These are phyloP conservation scores for Coptodon bakossiorum DNA, from an alignment of 2,113 vertebrate genomes.

Conservation along the genomic window DNA sequence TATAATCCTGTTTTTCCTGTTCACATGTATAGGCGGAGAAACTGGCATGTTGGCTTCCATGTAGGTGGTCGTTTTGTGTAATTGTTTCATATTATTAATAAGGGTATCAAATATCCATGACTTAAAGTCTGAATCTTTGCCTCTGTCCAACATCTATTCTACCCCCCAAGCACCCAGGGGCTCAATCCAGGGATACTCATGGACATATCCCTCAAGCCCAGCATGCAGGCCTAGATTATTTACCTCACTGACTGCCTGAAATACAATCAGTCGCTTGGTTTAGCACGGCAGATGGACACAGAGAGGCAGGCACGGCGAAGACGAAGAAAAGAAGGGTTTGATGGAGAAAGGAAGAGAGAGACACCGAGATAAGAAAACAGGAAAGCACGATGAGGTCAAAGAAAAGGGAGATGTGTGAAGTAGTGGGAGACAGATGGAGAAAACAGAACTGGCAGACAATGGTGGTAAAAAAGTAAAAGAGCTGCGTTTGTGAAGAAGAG, in stretches of 20 bases:
- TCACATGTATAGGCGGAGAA: neutral
- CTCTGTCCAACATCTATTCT: neutral
- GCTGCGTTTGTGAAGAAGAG: neutral
- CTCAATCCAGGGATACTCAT: neutral
- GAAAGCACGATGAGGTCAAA: conserved; percentile 13
- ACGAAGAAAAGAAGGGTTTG: neutral
- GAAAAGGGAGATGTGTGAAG: conserved; percentile 1
- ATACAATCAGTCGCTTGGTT: conserved; percentile 36
- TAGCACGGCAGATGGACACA: conserved; percentile 52
- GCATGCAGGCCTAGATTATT: conserved; percentile 7
- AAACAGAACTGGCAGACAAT: conserved; percentile 32
- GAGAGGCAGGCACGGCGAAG: neutral
- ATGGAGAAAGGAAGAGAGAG: neutral
- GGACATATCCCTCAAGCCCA: neutral
- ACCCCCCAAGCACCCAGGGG: neutral
- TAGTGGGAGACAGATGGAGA: conserved; percentile 40
- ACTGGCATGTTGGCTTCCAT: neutral
- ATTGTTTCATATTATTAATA: conserved; percentile 1
- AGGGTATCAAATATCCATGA: neutral
- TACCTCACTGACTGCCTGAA: conserved; percentile 18
- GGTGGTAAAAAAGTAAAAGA: neutral
- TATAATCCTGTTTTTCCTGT: neutral
- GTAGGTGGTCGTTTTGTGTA: neutral
- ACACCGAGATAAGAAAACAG: neutral
- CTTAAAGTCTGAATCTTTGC: neutral